Evolutionary conservation across 2,888 invertebrate species (phyloP).

Genomic region (Nezara viridula): DNA sequence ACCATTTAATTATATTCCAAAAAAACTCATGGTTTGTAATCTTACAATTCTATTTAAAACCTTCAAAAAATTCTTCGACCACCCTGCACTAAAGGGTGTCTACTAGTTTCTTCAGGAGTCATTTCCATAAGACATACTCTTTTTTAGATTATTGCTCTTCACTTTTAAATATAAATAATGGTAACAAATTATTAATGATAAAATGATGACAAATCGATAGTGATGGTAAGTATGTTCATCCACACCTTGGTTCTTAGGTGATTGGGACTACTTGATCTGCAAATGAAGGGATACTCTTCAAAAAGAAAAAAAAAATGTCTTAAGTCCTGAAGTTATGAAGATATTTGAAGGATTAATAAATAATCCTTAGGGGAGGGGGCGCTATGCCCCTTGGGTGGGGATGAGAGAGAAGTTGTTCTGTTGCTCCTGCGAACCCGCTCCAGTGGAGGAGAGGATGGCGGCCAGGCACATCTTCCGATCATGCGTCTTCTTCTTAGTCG

Average conservation of each 20-base stretch:
- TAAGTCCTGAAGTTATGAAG: not conserved
- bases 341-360: not conserved
- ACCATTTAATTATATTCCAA: too few relatives aligned
- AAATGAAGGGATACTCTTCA: not conserved
- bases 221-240: not conserved
- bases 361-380: not conserved
- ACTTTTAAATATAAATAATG: not conserved
- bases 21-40: too few relatives aligned
- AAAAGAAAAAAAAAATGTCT: not conserved
- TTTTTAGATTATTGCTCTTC: too few relatives aligned
- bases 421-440: not conserved
- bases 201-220: not conserved
- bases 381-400: not conserved
- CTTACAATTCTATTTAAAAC: too few relatives aligned
- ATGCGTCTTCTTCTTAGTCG: constrained; percentile 33
- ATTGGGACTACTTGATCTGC: not conserved
- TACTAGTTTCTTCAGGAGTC: too few relatives aligned
- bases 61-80: too few relatives aligned
- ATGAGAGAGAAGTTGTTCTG: constrained; percentile 39
- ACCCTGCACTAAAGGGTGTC: too few relatives aligned
- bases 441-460: constrained; percentile 41
- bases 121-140: too few relatives aligned
- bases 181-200: too few relatives aligned
- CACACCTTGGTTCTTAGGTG: not conserved
- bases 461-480: not conserved